Evolutionary conservation across 2,113 vertebrate genomes (phyloP).

Genomic region (Pseudorhombus dupliciocellatus): DNA sequence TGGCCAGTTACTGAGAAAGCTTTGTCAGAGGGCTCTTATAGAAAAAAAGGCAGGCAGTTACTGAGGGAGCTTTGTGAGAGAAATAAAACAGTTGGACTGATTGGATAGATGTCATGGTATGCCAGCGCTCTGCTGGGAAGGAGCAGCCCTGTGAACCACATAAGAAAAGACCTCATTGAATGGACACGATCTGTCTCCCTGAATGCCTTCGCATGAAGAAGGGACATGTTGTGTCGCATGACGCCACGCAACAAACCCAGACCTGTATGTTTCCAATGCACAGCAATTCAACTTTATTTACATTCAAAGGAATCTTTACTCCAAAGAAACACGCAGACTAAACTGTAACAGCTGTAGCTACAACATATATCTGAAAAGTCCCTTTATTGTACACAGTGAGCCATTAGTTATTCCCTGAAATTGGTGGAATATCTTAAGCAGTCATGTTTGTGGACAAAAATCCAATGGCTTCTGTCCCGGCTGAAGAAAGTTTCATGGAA

Average conservation of each 20-base stretch:
- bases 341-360: neutral
- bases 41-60: slow-evolving; percentile 31
- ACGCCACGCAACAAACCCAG: neutral
- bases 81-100: slow-evolving; percentile 16
- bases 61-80: slow-evolving; percentile 33
- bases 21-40: slow-evolving; percentile 31
- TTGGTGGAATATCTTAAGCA: no score
- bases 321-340: neutral
- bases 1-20: slow-evolving; percentile 38
- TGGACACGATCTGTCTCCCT: slow-evolving; percentile 11
- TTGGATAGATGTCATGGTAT: slow-evolving; percentile 29
- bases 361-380: no score
- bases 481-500: no score
- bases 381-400: no score
- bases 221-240: slow-evolving; percentile 15
- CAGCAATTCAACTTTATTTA: neutral
- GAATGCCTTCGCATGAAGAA: slow-evolving; percentile 36
- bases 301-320: neutral
- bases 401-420: no score
- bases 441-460: no score
- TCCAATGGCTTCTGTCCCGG: no score
- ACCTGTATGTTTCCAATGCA: neutral
- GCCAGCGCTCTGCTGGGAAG: slow-evolving; percentile 29
- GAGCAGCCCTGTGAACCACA: slow-evolving; percentile 28
- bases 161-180: slow-evolving; percentile 51